Evolutionary conservation across 2,888 invertebrate genomes (phyloP), one percentile per base, ranked within the genome.

Genomic region (Chirona hameri): DNA sequence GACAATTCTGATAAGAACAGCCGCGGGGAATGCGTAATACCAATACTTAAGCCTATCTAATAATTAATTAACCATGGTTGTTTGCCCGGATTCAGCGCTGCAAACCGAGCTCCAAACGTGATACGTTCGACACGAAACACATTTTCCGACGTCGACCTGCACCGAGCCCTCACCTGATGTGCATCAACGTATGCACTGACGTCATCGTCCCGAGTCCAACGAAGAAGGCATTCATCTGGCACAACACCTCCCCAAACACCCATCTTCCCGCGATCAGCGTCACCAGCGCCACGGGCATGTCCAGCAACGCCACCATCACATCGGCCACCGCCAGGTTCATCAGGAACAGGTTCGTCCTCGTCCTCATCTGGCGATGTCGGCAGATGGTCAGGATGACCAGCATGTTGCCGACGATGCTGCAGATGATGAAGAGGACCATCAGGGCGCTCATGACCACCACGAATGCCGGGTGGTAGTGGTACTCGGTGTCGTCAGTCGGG

Each of bases 181-280:
- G 89, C 89, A 89, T 89, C 18, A 89, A 86, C 0, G 89, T 89
- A 83, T 89, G 89, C 82, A 89, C 88, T 55, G 89, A 89, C 21
- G 88, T 86, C 55, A 88, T 87, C 81, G 89, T 86, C 81, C 88
- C 88, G 55, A 89, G 85, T 24, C 88, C 87, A 85, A 87, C 88
- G 76, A 88, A 85, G 86, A 89, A 89, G 9, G 88, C 89, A 83
- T 89, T 89, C 72, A 89, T 85, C 83, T 86, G 86, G 84, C 89
- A 89, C 57, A 87, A 84, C 9, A 82, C 83, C 0, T 87, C 84
- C 0, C 87, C 87, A 81, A 89, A 88, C n/a, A 88, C 85, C 89
- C 89, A 89, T 0, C 84, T 81, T 0, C 88, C 88, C 5, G 86
- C 84, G 12, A 88, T 85, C n/a, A 89, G 84, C 0, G 89, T 89